Base-by-base conservation (phyloP, 2,113 vertebrate genomes). In the Panthera tigris region DNA sequence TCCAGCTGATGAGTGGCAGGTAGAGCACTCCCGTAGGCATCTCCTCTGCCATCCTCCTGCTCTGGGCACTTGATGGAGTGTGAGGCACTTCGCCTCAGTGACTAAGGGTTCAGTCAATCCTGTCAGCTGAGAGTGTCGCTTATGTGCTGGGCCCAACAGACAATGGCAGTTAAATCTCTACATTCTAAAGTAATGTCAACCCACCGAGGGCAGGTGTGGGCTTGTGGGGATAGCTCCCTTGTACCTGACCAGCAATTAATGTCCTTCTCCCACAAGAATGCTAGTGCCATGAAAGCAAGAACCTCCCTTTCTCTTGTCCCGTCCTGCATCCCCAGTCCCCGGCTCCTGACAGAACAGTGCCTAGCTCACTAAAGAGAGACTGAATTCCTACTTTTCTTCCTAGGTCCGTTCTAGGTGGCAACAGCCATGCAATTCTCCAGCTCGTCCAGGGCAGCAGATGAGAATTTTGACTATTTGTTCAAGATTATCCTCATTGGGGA, bases 401-500 rank as follows among this genome's bases (percentile, higher is more conserved):
- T 21, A n/a, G 41, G 9, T 81, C 76, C 48, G 15, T 66, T 69
- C 52, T 15, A 71, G 86, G 86, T 61, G 45, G 7, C 57, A 50
- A 89, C 50, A 73, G 66, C 41, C 91, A 99, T 99, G 99, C 99
- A 99, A 95, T 99, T 99, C 97, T 92, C 99, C 74, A 93, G 93
- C 21, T 96, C 97, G 1, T 97, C 98, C 63, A 79, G 88, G 85
- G 68, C 48, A 12, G 96, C 95, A 0, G 99, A 99, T 11, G 99
- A 99, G 52, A 98, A 99, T 71, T 99, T 99, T 69, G 99, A 99
- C 97, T 99, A 99, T 97, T 98, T 99, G 52, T 99, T 99, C 98
- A 99, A 99, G 98, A 99, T 99, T 95, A 99, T 99, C 98, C 99
- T 99, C 96, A 99, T 99, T 8, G 99, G 99, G 6, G 99, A 99